phyloP scores from a whole-genome alignment of 2,113 vertebrate species.

The Ophiodon elongatus region DNA sequence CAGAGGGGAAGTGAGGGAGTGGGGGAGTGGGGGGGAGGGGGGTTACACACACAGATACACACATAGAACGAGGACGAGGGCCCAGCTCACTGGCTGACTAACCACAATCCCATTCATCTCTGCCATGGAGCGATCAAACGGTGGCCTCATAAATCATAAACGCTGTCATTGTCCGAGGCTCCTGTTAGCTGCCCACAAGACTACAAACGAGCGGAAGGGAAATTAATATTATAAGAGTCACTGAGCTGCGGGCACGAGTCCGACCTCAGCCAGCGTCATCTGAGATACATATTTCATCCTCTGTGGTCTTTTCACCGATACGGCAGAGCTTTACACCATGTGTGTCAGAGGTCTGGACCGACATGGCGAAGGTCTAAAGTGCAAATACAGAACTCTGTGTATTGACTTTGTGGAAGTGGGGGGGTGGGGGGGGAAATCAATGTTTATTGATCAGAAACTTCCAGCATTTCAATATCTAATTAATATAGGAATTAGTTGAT shows the following conservation, averaged over 20 bases:
- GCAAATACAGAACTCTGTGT: not conserved
- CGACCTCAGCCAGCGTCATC: slow-evolving; percentile 21
- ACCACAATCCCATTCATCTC: slow-evolving; percentile 69
- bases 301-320: slow-evolving; percentile 19
- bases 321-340: not conserved
- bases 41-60: not conserved
- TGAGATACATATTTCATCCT: slow-evolving; percentile 52
- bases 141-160: slow-evolving; percentile 68
- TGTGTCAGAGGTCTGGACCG: slow-evolving; percentile 15
- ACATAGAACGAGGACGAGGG: not conserved
- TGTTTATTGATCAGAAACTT: slow-evolving; percentile 8
- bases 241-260: slow-evolving; percentile 35
- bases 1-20: no score
- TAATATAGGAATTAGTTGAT: not conserved
- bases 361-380: not conserved
- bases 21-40: not conserved
- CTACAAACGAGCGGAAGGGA: slow-evolving; percentile 53
- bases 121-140: slow-evolving; percentile 58
- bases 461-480: slow-evolving; percentile 13
- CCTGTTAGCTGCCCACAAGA: slow-evolving; percentile 47
- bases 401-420: not conserved
- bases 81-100: slow-evolving; percentile 61
- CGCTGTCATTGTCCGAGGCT: slow-evolving; percentile 47
- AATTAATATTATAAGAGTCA: slow-evolving; percentile 65
- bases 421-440: not conserved